Evolutionary conservation across 2,113 vertebrate genomes (phyloP), one percentile per base, ranked within the genome.

Genomic region (Heliornis fulica): DNA sequence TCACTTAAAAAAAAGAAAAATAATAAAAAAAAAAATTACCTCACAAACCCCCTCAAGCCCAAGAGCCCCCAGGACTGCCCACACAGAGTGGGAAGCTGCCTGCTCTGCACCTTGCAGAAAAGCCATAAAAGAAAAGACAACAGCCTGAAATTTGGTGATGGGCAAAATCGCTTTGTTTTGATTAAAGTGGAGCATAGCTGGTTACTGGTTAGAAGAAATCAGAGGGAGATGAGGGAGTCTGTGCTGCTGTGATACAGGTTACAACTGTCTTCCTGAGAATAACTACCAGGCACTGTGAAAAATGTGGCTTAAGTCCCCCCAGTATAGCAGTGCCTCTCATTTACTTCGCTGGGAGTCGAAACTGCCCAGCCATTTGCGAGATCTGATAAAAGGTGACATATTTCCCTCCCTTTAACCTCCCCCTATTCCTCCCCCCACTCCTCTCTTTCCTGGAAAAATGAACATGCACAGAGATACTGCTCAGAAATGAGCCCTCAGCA

Each of bases 401-500:
- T 57, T 93, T 91, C 85, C 94, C 85, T 83, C 87, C 91, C 80
- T 96, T 94, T 94, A 95, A 95, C 96, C 90, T 90, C 80, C 86
- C 59, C 46, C 22, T 90, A 83, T 90, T 66, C 83, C 50, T 48
- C 3, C 10, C 68, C 68, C 57, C 45, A 7, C 20, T 6, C 14
- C 34, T 10, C 89, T 46, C 41, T 78, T 97, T 91, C 92, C 79
- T 69, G 69, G 84, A 81, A 96, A 71, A 59, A 90, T 51, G 88
- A 96, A 94, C 93, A 83, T 6, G 64, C 70, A 86, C 91, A 89
- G 68, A 93, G 89, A 95, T 94, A 53, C n/a, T 77, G 94, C 92
- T 96, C 93, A 97, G 95, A 98, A 97, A 97, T 81, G 94, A 96
- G 81, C 96, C 94, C 71, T 97, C 95, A 93, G 95, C 92, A 97